Evolutionary conservation across 2,797 vertebrate species (phyloP), one percentile per base, ranked within the genome.

Genomic region (Ctenosaura bakeri): DNA sequence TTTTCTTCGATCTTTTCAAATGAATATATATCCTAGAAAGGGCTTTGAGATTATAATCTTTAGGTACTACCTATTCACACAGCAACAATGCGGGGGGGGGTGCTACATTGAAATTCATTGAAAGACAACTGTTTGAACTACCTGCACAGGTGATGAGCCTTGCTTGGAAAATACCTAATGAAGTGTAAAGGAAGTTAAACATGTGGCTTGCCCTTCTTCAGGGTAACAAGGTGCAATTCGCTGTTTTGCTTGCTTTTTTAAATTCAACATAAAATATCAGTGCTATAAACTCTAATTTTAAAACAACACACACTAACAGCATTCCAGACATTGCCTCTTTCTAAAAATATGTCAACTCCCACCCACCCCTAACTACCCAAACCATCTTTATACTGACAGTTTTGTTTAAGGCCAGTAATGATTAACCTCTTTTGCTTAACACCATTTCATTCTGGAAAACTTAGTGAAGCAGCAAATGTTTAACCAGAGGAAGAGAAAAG

Each of bases 381-480:
- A 50, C 85, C 7, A 52, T 26, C 71, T 83, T 62, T 76, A 62
- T n/a, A 35, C 42, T 26, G 73, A 76, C 54, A 50, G 20, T 59
- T 90, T 29, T 71, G 66, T 22, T 52, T 35, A 0, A 2, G 69
- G 89, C 90, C 56, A 77, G 84, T 73, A 91, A 85, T 38, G 85
- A 69, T 73, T 69, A 88, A 85, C 29, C 38, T 88, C 87, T 92
- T 95, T 85, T 20, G 4, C 93, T 0, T 0, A 69, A 52, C 20
- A 3, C 87, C 87, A 89, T 89, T 91, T 94, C 90, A 38, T 20
- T 91, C 91, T 56, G 88, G 85, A 77, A 90, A 91, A 89, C 77
- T 87, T n/a, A 93, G 89, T 42, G 85, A 64, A 92, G 83, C 90
- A 91, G 92, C 90, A 93, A 96, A 78, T 88, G 89, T 50, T 91